A percentile compares a stretch with the other conserved stretches of the same genome.
phyloP scores from a whole-genome alignment of 2,888 invertebrate genomes.

The Ditula angustiorana region DNA sequence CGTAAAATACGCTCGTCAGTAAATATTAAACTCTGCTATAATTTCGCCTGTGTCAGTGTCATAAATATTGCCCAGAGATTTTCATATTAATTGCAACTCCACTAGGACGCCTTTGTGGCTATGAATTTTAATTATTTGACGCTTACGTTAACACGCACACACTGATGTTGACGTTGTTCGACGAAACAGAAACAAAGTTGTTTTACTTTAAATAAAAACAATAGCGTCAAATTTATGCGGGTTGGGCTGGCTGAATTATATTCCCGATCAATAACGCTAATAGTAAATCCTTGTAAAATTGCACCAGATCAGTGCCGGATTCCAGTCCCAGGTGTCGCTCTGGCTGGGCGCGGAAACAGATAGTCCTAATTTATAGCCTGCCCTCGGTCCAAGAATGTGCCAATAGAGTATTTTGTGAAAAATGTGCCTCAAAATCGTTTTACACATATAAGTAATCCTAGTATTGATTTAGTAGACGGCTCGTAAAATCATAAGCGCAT shows the following conservation, averaged over 20 bases:
- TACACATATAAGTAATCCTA: constrained; percentile 10
- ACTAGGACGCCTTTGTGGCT: constrained; percentile 65
- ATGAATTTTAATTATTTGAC: constrained; percentile 68
- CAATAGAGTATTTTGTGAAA: constrained; percentile 29
- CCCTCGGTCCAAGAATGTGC: constrained; percentile 31
- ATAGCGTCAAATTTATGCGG: neutral
- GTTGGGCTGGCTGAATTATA: constrained; percentile 4
- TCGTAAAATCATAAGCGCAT: constrained; percentile 28
- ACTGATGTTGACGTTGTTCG: constrained; percentile 32
- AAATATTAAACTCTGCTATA: constrained; percentile 77
- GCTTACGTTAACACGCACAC: constrained; percentile 46
- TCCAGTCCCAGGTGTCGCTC: constrained; percentile 36
- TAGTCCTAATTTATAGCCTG: constrained; percentile 39
- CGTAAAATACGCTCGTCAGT: constrained; percentile 78
- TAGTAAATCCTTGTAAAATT: constrained; percentile 36
- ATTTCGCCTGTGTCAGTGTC: constrained; percentile 71
- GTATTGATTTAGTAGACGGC: constrained; percentile 23
- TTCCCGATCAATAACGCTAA: constrained; percentile 28
- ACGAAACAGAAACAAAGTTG: constrained; percentile 31
- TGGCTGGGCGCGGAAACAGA: constrained; percentile 34
- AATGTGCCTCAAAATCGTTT: constrained; percentile 25
- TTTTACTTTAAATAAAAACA: constrained; percentile 1
- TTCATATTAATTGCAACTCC: constrained; percentile 75
- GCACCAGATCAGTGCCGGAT: constrained; percentile 34
- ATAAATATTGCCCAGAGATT: constrained; percentile 76